Evolutionary conservation across 2,888 invertebrate genomes (phyloP).

Genomic region (Brachyopa scutellaris): DNA sequence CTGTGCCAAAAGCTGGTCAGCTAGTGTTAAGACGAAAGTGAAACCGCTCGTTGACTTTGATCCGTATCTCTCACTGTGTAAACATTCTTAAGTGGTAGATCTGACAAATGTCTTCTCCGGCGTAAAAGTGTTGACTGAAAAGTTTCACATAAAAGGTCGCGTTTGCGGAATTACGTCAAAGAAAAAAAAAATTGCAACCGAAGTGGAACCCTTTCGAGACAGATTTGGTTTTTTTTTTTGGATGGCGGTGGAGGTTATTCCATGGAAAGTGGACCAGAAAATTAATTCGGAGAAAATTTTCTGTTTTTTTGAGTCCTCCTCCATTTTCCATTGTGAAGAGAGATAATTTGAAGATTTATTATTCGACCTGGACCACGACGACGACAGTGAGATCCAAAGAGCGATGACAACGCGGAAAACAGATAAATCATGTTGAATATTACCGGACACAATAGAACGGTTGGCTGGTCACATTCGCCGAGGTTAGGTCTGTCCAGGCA

Average conservation of each 20-base stretch:
- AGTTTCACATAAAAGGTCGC: slow-evolving; percentile 41
- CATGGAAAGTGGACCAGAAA: slow-evolving; percentile 32
- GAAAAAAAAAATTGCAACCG: slow-evolving; percentile 14
- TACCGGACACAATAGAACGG: slow-evolving; percentile 66
- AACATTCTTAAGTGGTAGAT: slow-evolving; percentile 40
- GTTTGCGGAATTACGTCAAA: slow-evolving; percentile 36
- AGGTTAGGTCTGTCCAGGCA: not conserved
- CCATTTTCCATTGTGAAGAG: slow-evolving; percentile 5
- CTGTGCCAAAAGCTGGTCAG: slow-evolving; percentile 43
- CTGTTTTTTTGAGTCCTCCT: slow-evolving; percentile 15
- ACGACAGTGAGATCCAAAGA: slow-evolving; percentile 14
- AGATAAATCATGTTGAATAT: slow-evolving; percentile 64
- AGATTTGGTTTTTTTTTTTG: slow-evolving; percentile 22
- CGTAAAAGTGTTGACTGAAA: slow-evolving; percentile 18
- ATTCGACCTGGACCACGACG: slow-evolving; percentile 56
- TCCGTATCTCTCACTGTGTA: slow-evolving; percentile 18
- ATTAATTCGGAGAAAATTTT: slow-evolving; percentile 24
- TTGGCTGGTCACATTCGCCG: slow-evolving; percentile 42
- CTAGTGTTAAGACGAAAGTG: slow-evolving; percentile 51
- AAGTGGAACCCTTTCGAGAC: slow-evolving; percentile 6
- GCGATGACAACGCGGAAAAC: slow-evolving; percentile 61
- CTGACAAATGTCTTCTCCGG: not conserved
- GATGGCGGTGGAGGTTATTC: not conserved
- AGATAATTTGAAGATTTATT: slow-evolving; percentile 68
- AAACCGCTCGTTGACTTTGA: slow-evolving; percentile 24